These are phyloP conservation scores for Planiliza haematocheilus DNA, from an alignment of 2,113 vertebrate genomes.

Conservation along the genomic window DNA sequence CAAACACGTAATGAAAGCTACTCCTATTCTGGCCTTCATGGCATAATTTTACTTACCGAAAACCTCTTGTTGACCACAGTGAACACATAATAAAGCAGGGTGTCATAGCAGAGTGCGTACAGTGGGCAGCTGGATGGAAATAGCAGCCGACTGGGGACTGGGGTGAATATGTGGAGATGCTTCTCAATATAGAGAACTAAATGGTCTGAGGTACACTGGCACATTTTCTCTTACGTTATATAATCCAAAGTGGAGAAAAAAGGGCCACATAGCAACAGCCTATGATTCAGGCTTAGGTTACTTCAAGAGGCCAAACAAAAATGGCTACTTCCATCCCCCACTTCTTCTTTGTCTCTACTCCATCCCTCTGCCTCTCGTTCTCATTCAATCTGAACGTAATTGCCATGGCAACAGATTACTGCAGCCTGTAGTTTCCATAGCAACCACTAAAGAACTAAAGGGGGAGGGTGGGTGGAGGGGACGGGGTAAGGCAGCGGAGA, in stretches of 20 bases:
- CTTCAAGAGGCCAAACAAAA: slow-evolving; percentile 55
- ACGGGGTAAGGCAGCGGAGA: slow-evolving; percentile 39
- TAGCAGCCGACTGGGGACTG: slow-evolving; percentile 15
- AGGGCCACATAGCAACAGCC: not conserved
- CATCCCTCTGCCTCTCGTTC: slow-evolving; percentile 68
- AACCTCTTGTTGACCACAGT: not conserved
- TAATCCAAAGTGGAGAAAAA: not conserved
- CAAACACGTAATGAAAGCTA: too few relatives aligned
- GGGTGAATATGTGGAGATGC: not conserved
- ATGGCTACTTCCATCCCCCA: slow-evolving; percentile 60
- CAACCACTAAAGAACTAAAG: slow-evolving; percentile 72
- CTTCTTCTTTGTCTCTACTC: slow-evolving; percentile 65
- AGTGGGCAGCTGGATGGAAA: slow-evolving; percentile 26
- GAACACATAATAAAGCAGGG: not conserved
- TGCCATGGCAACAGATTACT: slow-evolving; percentile 85
- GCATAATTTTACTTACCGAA: not conserved
- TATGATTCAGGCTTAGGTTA: slow-evolving; percentile 17
- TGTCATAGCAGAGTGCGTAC: slow-evolving; percentile 6
- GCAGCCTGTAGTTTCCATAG: slow-evolving; percentile 83
- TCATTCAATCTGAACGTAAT: slow-evolving; percentile 78
- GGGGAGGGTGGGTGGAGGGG: too few relatives aligned
- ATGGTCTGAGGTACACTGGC: not conserved
- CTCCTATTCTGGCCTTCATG: too few relatives aligned
- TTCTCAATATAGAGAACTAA: slow-evolving; percentile 6
- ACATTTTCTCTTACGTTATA: not conserved